phyloP scores from a whole-genome alignment of 2,888 invertebrate genomes.

The Palloptera scutellata region DNA sequence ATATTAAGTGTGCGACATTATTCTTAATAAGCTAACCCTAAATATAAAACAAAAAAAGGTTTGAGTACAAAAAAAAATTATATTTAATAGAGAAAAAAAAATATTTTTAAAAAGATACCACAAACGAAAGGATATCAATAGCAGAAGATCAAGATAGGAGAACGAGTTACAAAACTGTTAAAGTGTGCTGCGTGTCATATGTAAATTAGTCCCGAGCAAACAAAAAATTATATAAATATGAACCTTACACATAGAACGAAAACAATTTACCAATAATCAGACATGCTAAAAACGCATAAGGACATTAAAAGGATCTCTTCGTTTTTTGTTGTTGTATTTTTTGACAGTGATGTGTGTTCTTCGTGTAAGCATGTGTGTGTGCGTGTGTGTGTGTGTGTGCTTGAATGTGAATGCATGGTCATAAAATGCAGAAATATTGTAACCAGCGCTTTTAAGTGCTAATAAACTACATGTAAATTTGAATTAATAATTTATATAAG shows the following conservation, averaged over 20 bases:
- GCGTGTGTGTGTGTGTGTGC: too few relatives aligned
- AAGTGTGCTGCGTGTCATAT: constrained; percentile 29
- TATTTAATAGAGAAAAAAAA: too few relatives aligned
- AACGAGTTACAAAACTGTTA: constrained; percentile 24
- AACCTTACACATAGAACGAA: too few relatives aligned
- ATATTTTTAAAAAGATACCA: too few relatives aligned
- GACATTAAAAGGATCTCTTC: too few relatives aligned
- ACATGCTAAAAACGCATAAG: constrained; percentile 53
- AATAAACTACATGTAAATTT: constrained; percentile 52
- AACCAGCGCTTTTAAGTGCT: constrained; percentile 50
- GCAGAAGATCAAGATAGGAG: constrained; percentile 36
- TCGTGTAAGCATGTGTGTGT: too few relatives aligned
- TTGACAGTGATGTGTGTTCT: too few relatives aligned
- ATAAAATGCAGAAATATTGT: constrained; percentile 24
- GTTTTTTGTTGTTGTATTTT: too few relatives aligned
- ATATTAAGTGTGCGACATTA: constrained; percentile 42
- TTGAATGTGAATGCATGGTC: too few relatives aligned
- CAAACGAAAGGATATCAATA: constrained; percentile 16
- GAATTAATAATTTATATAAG: constrained; percentile 53
- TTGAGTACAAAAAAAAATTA: too few relatives aligned
- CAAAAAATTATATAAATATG: too few relatives aligned
- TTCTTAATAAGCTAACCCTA: neutral
- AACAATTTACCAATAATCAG: constrained; percentile 40
- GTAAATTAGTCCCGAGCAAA: constrained; percentile 22
- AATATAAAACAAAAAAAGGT: too few relatives aligned